Percentiles rank a stretch among this genome's conserved stretches.
phyloP scores from a whole-genome alignment of 2,113 vertebrate genomes.

The Cervus canadensis region DNA sequence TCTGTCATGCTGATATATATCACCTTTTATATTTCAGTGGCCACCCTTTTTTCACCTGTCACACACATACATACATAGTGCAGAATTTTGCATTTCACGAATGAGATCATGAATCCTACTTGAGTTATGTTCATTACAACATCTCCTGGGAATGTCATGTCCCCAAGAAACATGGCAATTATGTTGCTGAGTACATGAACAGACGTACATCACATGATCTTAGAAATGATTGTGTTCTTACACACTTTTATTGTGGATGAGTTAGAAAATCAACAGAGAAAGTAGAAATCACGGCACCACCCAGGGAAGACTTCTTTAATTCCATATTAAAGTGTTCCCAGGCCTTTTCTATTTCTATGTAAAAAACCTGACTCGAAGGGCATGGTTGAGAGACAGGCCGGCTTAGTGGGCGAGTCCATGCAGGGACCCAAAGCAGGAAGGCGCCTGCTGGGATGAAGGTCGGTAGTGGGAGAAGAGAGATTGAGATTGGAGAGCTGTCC shows the following conservation, averaged over 20 bases:
- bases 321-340: fast-evolving
- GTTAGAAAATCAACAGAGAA: neutral
- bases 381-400: neutral
- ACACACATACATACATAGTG: fast-evolving
- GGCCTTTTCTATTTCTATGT: neutral
- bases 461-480: neutral
- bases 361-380: neutral
- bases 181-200: fast-evolving
- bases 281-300: neutral
- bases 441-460: fast-evolving
- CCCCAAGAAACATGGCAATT: fast-evolving
- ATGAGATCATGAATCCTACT: too few relatives aligned
- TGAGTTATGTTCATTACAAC: fast-evolving
- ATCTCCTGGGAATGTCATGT: neutral
- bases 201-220: fast-evolving
- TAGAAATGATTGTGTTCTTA: neutral
- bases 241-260: neutral
- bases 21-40: fast-evolving
- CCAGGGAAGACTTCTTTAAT: neutral
- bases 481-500: fast-evolving
- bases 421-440: neutral
- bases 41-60: neutral
- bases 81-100: neutral
- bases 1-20: neutral
- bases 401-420: neutral